phyloP scores from a whole-genome alignment of 1,140 invertebrate genomes.

The Dendrolimus kikuchii region DNA sequence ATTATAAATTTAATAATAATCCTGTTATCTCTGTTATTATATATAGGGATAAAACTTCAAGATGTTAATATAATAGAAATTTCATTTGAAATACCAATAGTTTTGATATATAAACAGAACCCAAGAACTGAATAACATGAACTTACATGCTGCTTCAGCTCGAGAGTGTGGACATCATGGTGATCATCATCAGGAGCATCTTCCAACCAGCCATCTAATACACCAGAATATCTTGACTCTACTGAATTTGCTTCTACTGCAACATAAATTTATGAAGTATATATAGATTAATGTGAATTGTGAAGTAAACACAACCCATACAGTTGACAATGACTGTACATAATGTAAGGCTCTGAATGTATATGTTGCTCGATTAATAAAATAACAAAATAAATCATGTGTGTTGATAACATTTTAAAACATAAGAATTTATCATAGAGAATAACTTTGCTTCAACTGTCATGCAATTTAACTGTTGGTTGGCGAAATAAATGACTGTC shows the following conservation, averaged over 20 bases:
- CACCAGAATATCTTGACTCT: slow-evolving; percentile 80
- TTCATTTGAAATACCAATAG: neutral
- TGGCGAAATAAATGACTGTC: no score
- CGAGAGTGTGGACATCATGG: slow-evolving; percentile 69
- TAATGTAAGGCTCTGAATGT: no score
- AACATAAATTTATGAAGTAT: slow-evolving; percentile 24
- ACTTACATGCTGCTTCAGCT: slow-evolving; percentile 65
- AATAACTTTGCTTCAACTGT: no score
- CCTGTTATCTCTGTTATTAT: neutral
- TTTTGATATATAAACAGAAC: no score
- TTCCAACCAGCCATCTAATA: slow-evolving; percentile 86
- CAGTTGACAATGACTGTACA: neutral
- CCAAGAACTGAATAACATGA: neutral
- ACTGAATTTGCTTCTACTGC: slow-evolving; percentile 80
- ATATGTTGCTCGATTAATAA: no score
- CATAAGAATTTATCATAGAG: no score
- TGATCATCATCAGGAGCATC: slow-evolving; percentile 73
- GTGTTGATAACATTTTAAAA: no score
- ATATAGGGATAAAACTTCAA: no score
- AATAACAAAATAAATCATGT: no score
- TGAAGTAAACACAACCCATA: neutral
- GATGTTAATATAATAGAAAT: no score
- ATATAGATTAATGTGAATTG: neutral
- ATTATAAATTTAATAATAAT: slow-evolving; percentile 4
- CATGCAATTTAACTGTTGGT: no score